Percentiles rank a stretch among this genome's conserved stretches.
Evolutionary conservation across 2,797 vertebrate genomes (phyloP).

Genomic region (Selene dorsalis): DNA sequence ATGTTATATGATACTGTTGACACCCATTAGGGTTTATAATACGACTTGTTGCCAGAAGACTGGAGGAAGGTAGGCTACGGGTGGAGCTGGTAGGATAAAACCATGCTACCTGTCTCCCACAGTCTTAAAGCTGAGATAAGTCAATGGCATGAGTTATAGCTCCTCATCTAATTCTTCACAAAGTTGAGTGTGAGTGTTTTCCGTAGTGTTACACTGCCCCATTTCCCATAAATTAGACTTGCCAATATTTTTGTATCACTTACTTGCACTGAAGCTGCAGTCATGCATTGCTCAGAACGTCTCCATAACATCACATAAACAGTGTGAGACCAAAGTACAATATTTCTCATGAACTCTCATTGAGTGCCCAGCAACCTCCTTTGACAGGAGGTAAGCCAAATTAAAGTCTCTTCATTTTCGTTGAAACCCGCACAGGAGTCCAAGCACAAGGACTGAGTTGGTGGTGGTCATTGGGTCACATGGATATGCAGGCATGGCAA

Average conservation of each 20-base stretch:
- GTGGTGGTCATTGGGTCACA: conserved; percentile 23
- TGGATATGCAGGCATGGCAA: conserved; percentile 39
- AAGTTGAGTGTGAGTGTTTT: not conserved
- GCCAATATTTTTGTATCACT: not conserved
- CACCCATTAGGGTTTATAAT: too few relatives aligned
- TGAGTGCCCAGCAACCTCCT: not conserved
- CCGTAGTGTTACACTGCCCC: not conserved
- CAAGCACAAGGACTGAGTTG: conserved; percentile 37
- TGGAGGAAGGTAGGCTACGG: not conserved
- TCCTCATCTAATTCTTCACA: not conserved
- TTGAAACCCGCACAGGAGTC: not conserved
- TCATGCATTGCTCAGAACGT: not conserved
- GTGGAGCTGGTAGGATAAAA: not conserved
- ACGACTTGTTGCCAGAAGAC: not conserved
- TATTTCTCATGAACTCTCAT: not conserved
- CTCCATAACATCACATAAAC: not conserved
- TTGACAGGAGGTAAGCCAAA: not conserved
- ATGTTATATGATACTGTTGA: not conserved
- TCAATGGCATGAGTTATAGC: too few relatives aligned
- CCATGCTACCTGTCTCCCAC: not conserved
- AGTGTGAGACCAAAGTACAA: not conserved
- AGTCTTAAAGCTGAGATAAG: not conserved
- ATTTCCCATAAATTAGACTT: not conserved
- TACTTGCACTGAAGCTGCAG: not conserved
- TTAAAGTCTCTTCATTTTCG: not conserved